Conservation (phyloP, 2,113 vertebrate genomes). For the Laterallus jamaicensis region DNA sequence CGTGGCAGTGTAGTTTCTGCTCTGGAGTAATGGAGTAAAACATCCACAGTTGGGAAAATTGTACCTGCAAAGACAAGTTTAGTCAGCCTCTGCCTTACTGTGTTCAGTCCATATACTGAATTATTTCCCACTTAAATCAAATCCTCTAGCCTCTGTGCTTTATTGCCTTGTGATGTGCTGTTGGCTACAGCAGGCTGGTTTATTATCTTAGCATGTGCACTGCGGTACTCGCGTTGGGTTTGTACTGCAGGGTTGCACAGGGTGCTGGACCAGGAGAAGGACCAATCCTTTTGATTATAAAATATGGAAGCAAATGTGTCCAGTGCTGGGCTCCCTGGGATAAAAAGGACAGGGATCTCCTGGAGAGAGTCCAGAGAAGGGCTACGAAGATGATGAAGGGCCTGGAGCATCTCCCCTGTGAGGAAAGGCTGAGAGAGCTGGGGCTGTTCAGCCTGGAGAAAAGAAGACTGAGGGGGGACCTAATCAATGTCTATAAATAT, state of each 20-base stretch:
- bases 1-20: background rate
- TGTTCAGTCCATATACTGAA: background rate
- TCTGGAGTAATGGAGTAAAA: slow-evolving; percentile 33
- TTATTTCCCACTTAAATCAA: background rate
- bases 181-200: background rate
- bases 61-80: slow-evolving; percentile 20
- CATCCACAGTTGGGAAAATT: slow-evolving; percentile 19
- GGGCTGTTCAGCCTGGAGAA: too few species aligned
- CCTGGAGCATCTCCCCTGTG: too few species aligned
- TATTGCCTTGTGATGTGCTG: background rate
- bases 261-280: background rate
- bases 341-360: too few species aligned
- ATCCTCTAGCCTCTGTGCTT: background rate
- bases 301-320: background rate
- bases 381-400: too few species aligned
- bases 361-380: too few species aligned
- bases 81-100: background rate
- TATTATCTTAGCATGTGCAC: background rate
- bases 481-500: too few species aligned
- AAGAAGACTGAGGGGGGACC: too few species aligned
- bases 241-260: background rate
- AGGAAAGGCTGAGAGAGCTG: too few species aligned
- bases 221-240: background rate
- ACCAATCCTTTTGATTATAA: background rate
- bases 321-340: too few species aligned